Evolutionary conservation across 2,888 invertebrate species (phyloP).

Genomic region (Macaria liturata): DNA sequence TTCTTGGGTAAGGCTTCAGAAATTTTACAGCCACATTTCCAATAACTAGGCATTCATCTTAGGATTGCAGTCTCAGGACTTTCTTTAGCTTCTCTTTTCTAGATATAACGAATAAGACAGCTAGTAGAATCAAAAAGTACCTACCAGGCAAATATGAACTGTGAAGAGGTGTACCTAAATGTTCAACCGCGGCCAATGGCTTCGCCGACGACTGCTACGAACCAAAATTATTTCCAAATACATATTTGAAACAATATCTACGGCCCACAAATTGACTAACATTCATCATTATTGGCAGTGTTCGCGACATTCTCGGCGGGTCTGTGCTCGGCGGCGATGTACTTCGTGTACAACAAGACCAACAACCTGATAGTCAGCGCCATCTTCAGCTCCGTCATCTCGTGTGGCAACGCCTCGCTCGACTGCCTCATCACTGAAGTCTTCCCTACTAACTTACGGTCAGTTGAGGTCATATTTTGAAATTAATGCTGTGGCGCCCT

Average conservation of each 20-base stretch:
- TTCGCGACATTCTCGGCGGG: slow-evolving; percentile 94
- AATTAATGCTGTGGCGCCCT: neutral
- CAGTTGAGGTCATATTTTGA: slow-evolving; percentile 31
- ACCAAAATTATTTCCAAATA: too few species aligned
- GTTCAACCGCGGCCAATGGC: too few species aligned
- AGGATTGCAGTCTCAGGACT: too few species aligned
- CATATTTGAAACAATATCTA: too few species aligned
- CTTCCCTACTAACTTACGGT: slow-evolving; percentile 95
- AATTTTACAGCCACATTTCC: too few species aligned
- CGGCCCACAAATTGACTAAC: neutral
- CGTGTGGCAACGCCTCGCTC: slow-evolving; percentile 94
- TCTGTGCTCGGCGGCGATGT: slow-evolving; percentile 92
- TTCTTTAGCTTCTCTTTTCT: too few species aligned
- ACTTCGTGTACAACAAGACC: slow-evolving; percentile 91
- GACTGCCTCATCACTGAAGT: slow-evolving; percentile 97
- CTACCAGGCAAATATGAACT: too few species aligned
- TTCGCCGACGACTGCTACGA: too few species aligned
- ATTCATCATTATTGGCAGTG: slow-evolving; percentile 78
- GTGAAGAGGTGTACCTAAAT: too few species aligned
- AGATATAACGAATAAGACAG: too few species aligned
- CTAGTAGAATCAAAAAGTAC: too few species aligned
- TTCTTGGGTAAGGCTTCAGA: slow-evolving; percentile 84
- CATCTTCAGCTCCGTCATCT: slow-evolving; percentile 93
- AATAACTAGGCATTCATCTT: too few species aligned
- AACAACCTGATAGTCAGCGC: slow-evolving; percentile 93